Base-by-base conservation (phyloP, 1,140 invertebrate genomes). In the Colletes gigas region DNA sequence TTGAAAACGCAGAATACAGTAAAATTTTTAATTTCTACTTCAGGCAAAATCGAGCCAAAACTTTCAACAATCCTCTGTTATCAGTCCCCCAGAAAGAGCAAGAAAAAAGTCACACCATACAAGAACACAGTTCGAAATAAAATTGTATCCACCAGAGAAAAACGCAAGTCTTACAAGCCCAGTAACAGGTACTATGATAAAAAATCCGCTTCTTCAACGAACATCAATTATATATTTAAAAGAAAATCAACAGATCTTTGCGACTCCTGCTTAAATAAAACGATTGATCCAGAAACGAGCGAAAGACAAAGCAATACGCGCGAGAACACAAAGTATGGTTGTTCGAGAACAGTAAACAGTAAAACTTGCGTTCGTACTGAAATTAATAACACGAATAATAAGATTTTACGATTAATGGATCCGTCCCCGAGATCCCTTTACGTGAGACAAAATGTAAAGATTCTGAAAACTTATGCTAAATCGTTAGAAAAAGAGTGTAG, bases 61-160 rank as follows among this genome's bases (percentile, higher is more conserved):
- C 71, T 87, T 30, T 90, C 89, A 4, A 92, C 88, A 8, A 89
- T 92, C 69, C 69, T 92, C 3, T 90, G 88, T 71, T 90, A 91
- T 39, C 82, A 85, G 66, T 78, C 83, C 54, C 67, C 62, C 59
- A 60, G 60, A 68, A 80, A 76, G 59, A 81, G 72, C 60, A 50
- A 71, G 7, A 82, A 63, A 39, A 65, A 78, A 47, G 57, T 60
- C 50, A 1, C 41, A 39, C 30, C 10, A 21, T 41, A 10, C 19
- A 79, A 76, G 55, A 83, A 63, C 0, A 71, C 10, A 55, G 62
- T 57, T 83, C 71, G 30, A 41, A 41, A 54, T n/a, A 85, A 54
- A 67, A 83, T 85, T 19, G 8, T 63, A n/a, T 84, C 81, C 15
- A 57, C 80, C 8, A 82, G 77, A 4, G 80, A 87, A 15, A 92